A percentile compares a stretch with the other conserved stretches of the same genome.
Conservation (phyloP, 2,113 vertebrate species). For the Arvicanthis niloticus region DNA sequence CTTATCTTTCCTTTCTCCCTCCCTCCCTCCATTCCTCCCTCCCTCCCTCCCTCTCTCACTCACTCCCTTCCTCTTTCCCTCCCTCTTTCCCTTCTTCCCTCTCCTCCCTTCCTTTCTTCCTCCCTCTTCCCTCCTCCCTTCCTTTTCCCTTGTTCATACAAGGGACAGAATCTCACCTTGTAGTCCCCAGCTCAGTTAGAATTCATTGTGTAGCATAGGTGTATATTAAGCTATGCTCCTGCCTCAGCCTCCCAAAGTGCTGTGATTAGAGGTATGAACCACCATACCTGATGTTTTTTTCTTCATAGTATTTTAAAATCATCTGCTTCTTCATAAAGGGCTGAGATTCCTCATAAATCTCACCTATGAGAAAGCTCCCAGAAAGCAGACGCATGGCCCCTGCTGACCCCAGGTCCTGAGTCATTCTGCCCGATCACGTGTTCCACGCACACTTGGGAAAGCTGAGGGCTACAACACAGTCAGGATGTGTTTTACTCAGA, state of each 20-base stretch:
- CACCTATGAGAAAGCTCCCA: not conserved
- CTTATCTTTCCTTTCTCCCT: not conserved
- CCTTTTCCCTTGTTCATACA: not conserved
- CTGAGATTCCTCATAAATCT: conserved; percentile 38
- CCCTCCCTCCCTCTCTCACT: too few species aligned
- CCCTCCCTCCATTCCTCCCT: too few species aligned
- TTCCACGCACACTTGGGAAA: not conserved
- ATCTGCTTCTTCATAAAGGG: not conserved
- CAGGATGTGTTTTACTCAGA: not conserved
- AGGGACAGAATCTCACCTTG: not conserved
- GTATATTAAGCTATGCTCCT: not conserved
- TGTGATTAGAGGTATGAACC: not conserved
- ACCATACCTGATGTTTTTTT: not conserved
- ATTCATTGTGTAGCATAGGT: not conserved
- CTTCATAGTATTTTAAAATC: conserved; percentile 23
- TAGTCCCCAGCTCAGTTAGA: not conserved
- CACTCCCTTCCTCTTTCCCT: too few species aligned
- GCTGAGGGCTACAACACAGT: not conserved
- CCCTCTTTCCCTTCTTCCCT: too few species aligned
- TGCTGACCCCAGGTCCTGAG: not conserved
- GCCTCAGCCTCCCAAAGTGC: too few species aligned
- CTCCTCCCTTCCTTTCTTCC: too few species aligned
- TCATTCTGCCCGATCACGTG: not conserved
- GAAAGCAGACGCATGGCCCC: not conserved
- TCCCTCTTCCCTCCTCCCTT: not conserved